phyloP scores from a whole-genome alignment of 2,113 vertebrate genomes.

The Poicephalus gulielmi region DNA sequence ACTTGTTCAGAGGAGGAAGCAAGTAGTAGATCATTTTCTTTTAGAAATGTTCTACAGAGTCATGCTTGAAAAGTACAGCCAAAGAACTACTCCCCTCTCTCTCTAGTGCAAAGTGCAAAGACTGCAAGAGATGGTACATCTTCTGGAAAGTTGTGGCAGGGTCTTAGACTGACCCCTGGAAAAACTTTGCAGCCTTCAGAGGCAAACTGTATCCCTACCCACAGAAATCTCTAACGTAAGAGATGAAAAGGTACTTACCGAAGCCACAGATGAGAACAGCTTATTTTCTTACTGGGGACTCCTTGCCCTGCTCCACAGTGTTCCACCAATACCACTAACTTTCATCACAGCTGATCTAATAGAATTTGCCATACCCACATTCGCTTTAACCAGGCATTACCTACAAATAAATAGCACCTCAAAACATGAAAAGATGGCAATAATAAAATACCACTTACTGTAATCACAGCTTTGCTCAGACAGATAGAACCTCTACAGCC shows the following conservation, averaged over 20 bases:
- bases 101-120: not conserved
- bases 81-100: not conserved
- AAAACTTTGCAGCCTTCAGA: not conserved
- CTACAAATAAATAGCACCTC: not conserved
- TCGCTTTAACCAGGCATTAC: not conserved
- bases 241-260: not conserved
- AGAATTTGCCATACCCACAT: not conserved
- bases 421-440: not conserved
- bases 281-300: not conserved
- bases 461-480: constrained; percentile 95
- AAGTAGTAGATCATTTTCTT: not conserved
- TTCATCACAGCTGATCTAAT: not conserved
- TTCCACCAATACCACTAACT: not conserved
- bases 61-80: not conserved
- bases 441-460: constrained; percentile 78
- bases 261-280: not conserved
- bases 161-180: rapidly evolving
- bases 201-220: not conserved
- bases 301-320: not conserved
- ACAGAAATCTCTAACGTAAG: not conserved
- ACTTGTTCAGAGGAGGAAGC: not conserved
- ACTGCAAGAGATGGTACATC: not conserved
- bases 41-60: not conserved
- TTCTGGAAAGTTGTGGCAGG: not conserved
- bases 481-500: constrained; percentile 96